phyloP scores from a whole-genome alignment of 1,140 invertebrate species.

The Apis florea region DNA sequence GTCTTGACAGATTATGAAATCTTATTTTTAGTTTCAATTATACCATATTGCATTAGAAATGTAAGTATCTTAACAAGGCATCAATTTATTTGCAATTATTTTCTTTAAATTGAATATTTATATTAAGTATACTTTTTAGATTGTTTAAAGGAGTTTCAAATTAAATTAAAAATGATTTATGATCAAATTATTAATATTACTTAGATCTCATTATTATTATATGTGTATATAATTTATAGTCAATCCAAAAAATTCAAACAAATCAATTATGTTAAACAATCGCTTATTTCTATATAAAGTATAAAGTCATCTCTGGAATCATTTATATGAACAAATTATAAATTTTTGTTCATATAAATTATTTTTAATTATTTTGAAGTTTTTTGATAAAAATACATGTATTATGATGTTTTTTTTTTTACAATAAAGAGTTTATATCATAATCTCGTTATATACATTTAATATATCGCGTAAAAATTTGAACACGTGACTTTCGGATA shows the following conservation, averaged over 20 bases:
- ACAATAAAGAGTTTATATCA: neutral
- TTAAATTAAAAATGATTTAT: neutral
- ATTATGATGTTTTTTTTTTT: neutral
- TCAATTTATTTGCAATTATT: neutral
- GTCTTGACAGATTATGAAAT: slow-evolving; percentile 41
- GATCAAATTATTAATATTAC: neutral
- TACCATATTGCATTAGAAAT: slow-evolving; percentile 29
- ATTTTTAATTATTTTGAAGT: neutral
- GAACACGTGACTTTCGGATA: neutral
- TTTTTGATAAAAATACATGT: neutral
- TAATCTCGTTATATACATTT: neutral
- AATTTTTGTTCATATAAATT: neutral
- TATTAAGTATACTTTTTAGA: neutral
- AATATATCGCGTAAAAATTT: neutral
- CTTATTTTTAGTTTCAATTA: slow-evolving; percentile 48
- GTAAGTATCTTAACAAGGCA: neutral
- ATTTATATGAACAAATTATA: no score
- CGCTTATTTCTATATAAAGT: neutral
- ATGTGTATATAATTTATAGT: slow-evolving; percentile 9
- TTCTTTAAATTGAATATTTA: neutral
- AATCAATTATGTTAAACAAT: slow-evolving; percentile 3
- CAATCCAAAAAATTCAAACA: neutral
- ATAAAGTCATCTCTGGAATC: neutral
- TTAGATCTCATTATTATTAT: slow-evolving; percentile 3
- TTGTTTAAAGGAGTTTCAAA: neutral